Conservation (phyloP, 2,113 vertebrate genomes). For the Nannospalax galili region DNA sequence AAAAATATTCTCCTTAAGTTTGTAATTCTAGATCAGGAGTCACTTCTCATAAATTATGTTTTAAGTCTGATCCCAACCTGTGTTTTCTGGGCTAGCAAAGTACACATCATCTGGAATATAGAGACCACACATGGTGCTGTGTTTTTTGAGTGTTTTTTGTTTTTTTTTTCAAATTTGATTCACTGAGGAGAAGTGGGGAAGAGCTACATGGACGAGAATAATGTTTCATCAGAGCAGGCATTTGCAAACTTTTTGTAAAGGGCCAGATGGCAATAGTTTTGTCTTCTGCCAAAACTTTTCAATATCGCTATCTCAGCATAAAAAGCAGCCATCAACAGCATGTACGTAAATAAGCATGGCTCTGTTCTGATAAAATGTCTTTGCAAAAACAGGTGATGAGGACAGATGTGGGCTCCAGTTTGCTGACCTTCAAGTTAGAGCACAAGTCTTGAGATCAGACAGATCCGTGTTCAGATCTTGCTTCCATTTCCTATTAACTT, state of each 20-base stretch:
- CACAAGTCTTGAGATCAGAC: slow-evolving; percentile 15
- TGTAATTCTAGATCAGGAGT: not conserved
- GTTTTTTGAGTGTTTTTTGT: not conserved
- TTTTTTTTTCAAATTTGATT: not conserved
- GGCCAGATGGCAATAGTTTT: not conserved
- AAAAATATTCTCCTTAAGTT: not conserved
- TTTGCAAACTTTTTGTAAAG: not conserved
- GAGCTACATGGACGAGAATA: not conserved
- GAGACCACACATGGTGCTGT: not conserved
- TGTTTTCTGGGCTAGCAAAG: not conserved
- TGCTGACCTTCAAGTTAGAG: not conserved
- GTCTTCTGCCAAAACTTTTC: not conserved
- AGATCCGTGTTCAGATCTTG: slow-evolving; percentile 27
- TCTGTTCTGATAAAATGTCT: not conserved
- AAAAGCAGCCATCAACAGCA: too few species aligned
- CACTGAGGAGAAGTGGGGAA: not conserved
- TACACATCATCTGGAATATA: not conserved
- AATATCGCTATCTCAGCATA: not conserved
- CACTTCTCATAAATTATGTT: slow-evolving; percentile 15
- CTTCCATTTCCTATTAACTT: not conserved
- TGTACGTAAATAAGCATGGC: not conserved
- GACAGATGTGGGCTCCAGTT: not conserved
- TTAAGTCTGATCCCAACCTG: not conserved
- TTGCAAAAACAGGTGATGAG: not conserved
- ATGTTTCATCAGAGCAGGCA: not conserved